Base-by-base conservation (phyloP, 2,888 invertebrate genomes). In the Macrosiphum euphorbiae region DNA sequence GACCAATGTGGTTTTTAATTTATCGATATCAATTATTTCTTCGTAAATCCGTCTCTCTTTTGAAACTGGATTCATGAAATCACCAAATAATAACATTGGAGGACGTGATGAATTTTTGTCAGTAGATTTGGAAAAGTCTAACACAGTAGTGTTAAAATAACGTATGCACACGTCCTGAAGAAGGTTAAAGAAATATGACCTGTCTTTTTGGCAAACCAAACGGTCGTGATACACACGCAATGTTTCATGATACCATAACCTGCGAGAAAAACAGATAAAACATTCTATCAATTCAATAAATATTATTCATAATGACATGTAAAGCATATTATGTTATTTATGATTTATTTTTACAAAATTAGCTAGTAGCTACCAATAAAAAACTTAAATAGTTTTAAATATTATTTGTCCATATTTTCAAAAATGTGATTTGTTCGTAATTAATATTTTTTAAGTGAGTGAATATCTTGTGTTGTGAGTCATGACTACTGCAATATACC, bases 241-340 rank as follows among this genome's bases (percentile, higher is more conserved):
- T 61, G 98, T 97, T 96, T 99, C 99, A 95, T 99, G 99, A 0
- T 98, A 97, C 99, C 99, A 99, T 0, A 99, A 96, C 92, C 99
- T 96, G 94, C 98, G 58, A 88, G 5, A 41, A 92, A 93, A 58
- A 58, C 8, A 78, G 35, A 78, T 78, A 78, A 35, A 35, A 78
- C 20, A 78, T 35, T 78, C 1, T 78, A 35, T 24, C 26, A 20
- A 55, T n/a, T 2, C 7, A 52, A 50, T 52, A 50, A 89, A 89
- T 55, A 55, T 85, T n/a, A 41, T 85, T 44, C 26, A 24, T 35
- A 50, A 52, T 11, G 47, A 47, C 8, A 47, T 47, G 47, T 47
- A 10, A 47, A 11, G 47, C 44, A 44, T 44, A 47, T 47, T 47
- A 11, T 16, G 67, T 67, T 1, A n/a, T 78, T 35, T 28, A 10